Evolutionary conservation across 2,888 invertebrate species (phyloP).

Genomic region (Conchocele bisecta): DNA sequence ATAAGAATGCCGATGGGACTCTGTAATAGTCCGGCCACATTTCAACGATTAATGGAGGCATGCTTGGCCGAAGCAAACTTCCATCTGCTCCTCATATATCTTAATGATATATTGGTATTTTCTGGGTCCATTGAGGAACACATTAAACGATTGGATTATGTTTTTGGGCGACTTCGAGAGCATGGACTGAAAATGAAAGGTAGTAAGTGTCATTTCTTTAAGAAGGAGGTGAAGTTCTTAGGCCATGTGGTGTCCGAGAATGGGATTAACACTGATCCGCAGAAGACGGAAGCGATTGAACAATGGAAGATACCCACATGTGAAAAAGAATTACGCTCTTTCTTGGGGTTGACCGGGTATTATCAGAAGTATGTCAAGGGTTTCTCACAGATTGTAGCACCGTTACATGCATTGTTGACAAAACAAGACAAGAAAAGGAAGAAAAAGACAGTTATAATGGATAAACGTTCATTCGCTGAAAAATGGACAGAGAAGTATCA

Average conservation of each 20-base stretch:
- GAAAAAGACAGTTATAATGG: no score
- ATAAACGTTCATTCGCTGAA: not conserved
- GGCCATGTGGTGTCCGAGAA: slow-evolving; percentile 8
- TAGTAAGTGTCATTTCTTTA: slow-evolving; percentile 41
- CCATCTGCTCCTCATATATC: slow-evolving; percentile 46
- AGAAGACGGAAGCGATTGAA: slow-evolving; percentile 24
- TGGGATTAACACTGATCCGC: slow-evolving; percentile 32
- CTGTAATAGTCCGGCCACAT: slow-evolving; percentile 56
- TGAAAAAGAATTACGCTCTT: slow-evolving; percentile 8
- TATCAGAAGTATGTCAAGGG: slow-evolving; percentile 22
- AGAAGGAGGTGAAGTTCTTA: slow-evolving; percentile 16
- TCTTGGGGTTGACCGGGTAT: slow-evolving; percentile 10
- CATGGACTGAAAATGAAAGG: slow-evolving; percentile 46
- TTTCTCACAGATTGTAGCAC: slow-evolving; percentile 34
- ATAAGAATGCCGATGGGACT: slow-evolving; percentile 52
- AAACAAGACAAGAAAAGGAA: not conserved
- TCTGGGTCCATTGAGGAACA: slow-evolving; percentile 33
- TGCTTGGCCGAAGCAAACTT: slow-evolving; percentile 51
- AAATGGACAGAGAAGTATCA: slow-evolving; percentile 32
- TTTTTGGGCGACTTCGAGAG: slow-evolving; percentile 33
- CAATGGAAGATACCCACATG: slow-evolving; percentile 32
- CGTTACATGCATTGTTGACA: slow-evolving; percentile 9
- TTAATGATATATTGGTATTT: slow-evolving; percentile 62
- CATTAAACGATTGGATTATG: slow-evolving; percentile 35
- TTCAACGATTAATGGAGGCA: slow-evolving; percentile 55